Evolutionary conservation across 1,140 invertebrate genomes (phyloP).

Genomic region (Alviniconcha marisindica): DNA sequence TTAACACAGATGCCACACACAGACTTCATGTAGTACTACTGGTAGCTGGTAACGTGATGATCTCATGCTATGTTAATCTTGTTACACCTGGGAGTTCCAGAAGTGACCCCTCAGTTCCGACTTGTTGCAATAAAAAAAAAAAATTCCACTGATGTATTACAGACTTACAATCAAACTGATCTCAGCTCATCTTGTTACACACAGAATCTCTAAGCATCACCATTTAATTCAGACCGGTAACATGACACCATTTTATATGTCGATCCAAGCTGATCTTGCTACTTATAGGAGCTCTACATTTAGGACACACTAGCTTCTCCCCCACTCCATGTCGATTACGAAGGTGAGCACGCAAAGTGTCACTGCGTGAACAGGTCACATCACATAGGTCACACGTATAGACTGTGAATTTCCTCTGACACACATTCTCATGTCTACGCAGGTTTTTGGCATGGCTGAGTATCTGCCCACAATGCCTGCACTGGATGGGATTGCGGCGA

Average conservation of each 20-base stretch:
- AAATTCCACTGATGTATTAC: too few species aligned
- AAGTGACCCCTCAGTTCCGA: too few species aligned
- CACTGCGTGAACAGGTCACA: not conserved
- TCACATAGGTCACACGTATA: constrained; percentile 19
- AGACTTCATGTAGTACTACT: too few species aligned
- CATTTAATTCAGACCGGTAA: too few species aligned
- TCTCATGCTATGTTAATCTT: too few species aligned
- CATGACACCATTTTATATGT: not conserved
- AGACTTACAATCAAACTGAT: too few species aligned
- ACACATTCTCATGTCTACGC: constrained; percentile 11
- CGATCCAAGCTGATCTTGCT: not conserved
- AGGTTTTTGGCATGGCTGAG: constrained; percentile 5
- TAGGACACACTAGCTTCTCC: constrained; percentile 22
- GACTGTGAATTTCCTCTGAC: not conserved
- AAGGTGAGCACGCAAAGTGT: constrained; percentile 2
- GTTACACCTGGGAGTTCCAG: too few species aligned
- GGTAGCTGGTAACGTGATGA: too few species aligned
- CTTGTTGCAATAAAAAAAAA: too few species aligned
- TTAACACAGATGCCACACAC: too few species aligned
- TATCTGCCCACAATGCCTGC: constrained; percentile 7
- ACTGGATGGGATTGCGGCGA: not conserved
- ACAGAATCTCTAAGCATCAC: too few species aligned
- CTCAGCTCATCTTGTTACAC: too few species aligned
- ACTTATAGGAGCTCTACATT: not conserved
- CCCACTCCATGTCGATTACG: constrained; percentile 24